A percentile compares a stretch with the other conserved stretches of the same genome.
These are phyloP conservation scores for Cotesia chilonis DNA, from an alignment of 1,140 invertebrate species.

Conservation along the genomic window DNA sequence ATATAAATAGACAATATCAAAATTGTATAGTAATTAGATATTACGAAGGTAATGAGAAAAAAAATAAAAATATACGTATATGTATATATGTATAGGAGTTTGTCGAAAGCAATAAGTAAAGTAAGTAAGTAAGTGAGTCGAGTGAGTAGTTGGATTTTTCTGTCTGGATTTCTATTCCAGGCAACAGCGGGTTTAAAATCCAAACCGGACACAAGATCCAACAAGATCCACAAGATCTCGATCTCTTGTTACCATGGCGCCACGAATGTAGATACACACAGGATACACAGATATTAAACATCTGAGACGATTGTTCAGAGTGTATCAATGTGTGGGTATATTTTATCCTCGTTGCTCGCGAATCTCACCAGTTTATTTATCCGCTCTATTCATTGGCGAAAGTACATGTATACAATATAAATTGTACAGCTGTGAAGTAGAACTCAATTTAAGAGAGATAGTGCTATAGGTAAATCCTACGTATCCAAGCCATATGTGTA, in stretches of 20 bases:
- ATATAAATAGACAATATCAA: background rate
- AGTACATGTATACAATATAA: too few species aligned
- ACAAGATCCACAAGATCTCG: conserved; percentile 24
- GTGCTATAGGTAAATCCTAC: too few species aligned
- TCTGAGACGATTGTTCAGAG: background rate
- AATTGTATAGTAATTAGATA: background rate
- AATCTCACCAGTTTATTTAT: too few species aligned
- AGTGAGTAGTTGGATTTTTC: conserved; percentile 14
- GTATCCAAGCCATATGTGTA: too few species aligned
- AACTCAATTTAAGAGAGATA: too few species aligned
- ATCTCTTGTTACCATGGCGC: conserved; percentile 29
- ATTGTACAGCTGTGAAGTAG: too few species aligned
- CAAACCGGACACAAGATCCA: conserved; percentile 18
- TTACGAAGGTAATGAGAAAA: conserved; percentile 1
- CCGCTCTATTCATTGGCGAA: too few species aligned
- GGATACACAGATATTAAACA: background rate
- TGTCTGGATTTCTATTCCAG: conserved; percentile 29
- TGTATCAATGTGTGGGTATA: background rate
- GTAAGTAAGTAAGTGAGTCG: background rate
- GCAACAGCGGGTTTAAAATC: conserved; percentile 20
- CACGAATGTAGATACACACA: conserved; percentile 18
- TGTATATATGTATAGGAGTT: background rate
- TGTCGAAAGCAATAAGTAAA: background rate
- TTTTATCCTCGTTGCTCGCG: too few species aligned
- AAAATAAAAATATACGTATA: background rate